phyloP scores from a whole-genome alignment of 2,797 vertebrate genomes.

The Acanthornis magna region DNA sequence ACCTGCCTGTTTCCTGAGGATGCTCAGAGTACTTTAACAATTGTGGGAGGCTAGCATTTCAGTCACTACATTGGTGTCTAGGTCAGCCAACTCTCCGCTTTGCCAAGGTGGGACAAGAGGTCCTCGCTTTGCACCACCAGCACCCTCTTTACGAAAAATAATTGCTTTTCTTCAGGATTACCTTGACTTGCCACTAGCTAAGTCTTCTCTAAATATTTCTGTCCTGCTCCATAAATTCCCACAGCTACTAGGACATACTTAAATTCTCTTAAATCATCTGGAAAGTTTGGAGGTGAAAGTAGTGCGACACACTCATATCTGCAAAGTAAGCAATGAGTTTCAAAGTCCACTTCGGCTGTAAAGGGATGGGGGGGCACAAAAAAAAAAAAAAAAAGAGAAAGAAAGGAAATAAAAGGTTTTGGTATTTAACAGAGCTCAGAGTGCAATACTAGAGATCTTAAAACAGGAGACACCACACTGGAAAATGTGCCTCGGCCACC shows the following conservation, averaged over 20 bases:
- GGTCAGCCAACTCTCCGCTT: background rate
- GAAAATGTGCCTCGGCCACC: slow-evolving; percentile 8
- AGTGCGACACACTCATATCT: background rate
- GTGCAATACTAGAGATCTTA: accelerated
- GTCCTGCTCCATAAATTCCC: background rate
- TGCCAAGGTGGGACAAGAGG: background rate
- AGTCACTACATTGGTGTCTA: background rate
- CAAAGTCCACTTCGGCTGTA: slow-evolving; percentile 11
- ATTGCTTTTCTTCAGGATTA: background rate
- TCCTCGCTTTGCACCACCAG: background rate
- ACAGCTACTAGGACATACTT: background rate
- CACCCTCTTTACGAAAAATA: background rate
- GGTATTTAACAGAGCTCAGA: background rate
- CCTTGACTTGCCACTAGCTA: background rate
- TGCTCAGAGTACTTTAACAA: background rate
- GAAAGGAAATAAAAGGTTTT: background rate
- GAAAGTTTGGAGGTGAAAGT: background rate
- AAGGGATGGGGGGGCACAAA: background rate
- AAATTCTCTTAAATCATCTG: background rate
- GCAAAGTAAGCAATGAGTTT: slow-evolving; percentile 1
- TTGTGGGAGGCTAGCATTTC: background rate
- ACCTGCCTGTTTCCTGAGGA: background rate
- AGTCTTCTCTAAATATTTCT: background rate
- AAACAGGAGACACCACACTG: background rate
- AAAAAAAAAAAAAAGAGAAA: no score